Evolutionary conservation across 2,888 invertebrate species (phyloP).

Genomic region (Tetragonisca angustula): DNA sequence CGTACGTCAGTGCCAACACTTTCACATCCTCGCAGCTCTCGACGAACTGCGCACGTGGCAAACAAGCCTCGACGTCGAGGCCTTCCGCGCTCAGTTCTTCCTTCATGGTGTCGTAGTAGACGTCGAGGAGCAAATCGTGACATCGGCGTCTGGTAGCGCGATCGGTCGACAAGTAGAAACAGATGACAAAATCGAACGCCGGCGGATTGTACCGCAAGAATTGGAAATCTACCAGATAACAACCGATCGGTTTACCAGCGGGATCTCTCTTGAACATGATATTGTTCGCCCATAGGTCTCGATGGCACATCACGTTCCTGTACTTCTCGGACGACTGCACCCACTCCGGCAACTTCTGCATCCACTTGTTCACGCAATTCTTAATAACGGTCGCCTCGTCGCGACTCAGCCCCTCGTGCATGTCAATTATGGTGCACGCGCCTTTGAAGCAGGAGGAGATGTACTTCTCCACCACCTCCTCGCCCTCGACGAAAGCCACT

Average conservation of each 20-base stretch:
- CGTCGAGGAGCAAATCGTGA: constrained; percentile 65
- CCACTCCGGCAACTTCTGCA: constrained; percentile 26
- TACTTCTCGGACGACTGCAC: constrained; percentile 54
- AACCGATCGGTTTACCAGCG: constrained; percentile 53
- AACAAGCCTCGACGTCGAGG: constrained; percentile 53
- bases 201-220: constrained; percentile 73
- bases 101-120: constrained; percentile 68
- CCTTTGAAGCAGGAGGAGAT: constrained; percentile 50
- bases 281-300: constrained; percentile 80
- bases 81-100: constrained; percentile 52
- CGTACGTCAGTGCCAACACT: constrained; percentile 40
- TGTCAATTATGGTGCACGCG: constrained; percentile 49
- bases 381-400: constrained; percentile 61
- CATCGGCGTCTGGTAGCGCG: constrained; percentile 61
- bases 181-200: constrained; percentile 72
- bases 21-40: constrained; percentile 53
- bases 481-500: constrained; percentile 41
- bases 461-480: constrained; percentile 20
- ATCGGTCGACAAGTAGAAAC: constrained; percentile 72
- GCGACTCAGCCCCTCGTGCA: constrained; percentile 52
- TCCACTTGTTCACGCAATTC: constrained; percentile 55
- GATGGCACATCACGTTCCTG: constrained; percentile 76
- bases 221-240: constrained; percentile 77
- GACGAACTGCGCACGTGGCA: constrained; percentile 62
- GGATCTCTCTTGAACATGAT: constrained; percentile 74